These are phyloP conservation scores for Botia kubotai DNA, from an alignment of 2,797 vertebrate species.

Conservation along the genomic window DNA sequence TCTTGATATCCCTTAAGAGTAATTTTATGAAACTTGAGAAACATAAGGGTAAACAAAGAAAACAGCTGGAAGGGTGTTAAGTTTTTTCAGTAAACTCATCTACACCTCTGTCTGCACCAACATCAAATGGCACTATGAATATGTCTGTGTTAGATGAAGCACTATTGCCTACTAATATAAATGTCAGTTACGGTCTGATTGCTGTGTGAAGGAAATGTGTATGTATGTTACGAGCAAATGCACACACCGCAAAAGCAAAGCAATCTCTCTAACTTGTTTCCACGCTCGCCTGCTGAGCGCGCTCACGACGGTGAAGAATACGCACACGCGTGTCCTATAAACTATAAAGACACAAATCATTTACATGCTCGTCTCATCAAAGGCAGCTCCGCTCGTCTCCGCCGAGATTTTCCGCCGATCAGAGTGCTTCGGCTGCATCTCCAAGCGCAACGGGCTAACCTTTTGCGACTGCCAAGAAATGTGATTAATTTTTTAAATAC, in stretches of 20 bases:
- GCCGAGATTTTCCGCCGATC: conserved; percentile 76
- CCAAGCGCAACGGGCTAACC: conserved; percentile 75
- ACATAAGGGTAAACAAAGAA: conserved; percentile 65
- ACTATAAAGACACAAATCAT: conserved; percentile 86
- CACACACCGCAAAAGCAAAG: conserved; percentile 8
- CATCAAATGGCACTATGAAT: conserved; percentile 42
- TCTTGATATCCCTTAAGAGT: conserved; percentile 67
- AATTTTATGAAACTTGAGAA: conserved; percentile 70
- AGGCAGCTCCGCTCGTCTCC: conserved; percentile 79
- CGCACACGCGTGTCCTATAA: conserved; percentile 78
- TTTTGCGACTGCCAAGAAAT: conserved; percentile 83
- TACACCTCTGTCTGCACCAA: conserved; percentile 31
- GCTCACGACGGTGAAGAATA: conserved; percentile 32
- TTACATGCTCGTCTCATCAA: conserved; percentile 87
- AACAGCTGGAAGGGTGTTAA: conserved; percentile 52
- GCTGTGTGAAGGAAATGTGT: conserved; percentile 44
- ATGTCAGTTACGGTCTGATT: conserved; percentile 57
- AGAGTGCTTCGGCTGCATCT: conserved; percentile 78
- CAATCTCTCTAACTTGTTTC: conserved; percentile 55
- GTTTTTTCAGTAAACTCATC: conserved; percentile 42
- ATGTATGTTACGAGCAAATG: conserved; percentile 13
- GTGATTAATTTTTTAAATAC: conserved; percentile 88
- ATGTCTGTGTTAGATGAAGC: conserved; percentile 52
- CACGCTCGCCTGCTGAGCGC: conserved; percentile 48
- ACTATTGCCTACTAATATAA: conserved; percentile 55